Evolutionary conservation across 2,113 vertebrate genomes (phyloP), one percentile per base, ranked within the genome.

Genomic region (Fulmarus glacialis): DNA sequence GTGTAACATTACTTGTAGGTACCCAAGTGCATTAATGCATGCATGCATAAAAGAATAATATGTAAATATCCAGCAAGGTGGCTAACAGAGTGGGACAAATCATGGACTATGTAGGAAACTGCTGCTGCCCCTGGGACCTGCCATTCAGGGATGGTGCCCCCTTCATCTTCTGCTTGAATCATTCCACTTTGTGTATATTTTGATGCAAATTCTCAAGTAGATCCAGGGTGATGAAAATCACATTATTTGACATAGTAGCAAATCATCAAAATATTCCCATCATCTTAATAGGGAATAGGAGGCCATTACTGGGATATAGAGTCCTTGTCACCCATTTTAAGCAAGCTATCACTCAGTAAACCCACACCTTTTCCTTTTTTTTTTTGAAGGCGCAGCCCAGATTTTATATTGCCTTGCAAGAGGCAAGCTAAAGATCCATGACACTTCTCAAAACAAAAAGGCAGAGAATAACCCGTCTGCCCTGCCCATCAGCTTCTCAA

Each of bases 381-480:
- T 11, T 30, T 72, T 80, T 45, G 56, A 92, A 87, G 60, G 40
- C 1, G 1, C 43, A 55, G 4, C 27, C 48, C 34, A 14, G 7
- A 23, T 93, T 74, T 92, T 82, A 24, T 79, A 68, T 19, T 92
- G 52, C 34, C 23, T 79, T 82, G 53, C 40, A 82, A 78, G 26
- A 94, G 72, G 40, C 60, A 84, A 81, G 42, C 82, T 95, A 40
- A 72, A 89, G 83, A 89, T 87, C 83, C 11, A 29, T 26, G 40
- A 45, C 45, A 56, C 60, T 89, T 82, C 66, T 93, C 36, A 86
- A 88, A 94, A 93, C 48, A 96, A 90, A 96, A 92, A 95, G 86
- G 24, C 80, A 77, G 62, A 52, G 78, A 87, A 94, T 90, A 93
- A 94, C 67, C 89, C 1, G 2, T n/a, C 50, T 94, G 89, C 89